Conservation (phyloP, 2,797 vertebrate species). For the Vireo griseus region DNA sequence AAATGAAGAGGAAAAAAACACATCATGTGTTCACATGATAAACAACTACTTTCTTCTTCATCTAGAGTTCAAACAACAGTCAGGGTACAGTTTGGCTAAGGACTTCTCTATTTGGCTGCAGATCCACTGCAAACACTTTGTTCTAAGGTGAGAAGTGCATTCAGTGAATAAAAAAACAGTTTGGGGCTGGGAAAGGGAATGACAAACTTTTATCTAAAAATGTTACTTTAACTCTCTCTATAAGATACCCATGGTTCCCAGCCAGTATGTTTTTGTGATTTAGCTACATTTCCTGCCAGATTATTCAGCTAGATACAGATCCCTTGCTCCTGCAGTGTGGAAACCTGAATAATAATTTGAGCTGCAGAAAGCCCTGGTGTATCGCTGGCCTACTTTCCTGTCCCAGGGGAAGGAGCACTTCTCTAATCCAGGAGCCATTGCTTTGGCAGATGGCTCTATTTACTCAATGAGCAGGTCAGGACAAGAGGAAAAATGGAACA, state of each 20-base stretch:
- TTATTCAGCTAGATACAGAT: constrained; percentile 26
- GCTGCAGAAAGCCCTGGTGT: constrained; percentile 42
- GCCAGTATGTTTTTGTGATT: constrained; percentile 18
- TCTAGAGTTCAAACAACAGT: not conserved
- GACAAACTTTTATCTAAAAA: not conserved
- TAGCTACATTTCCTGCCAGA: constrained; percentile 33
- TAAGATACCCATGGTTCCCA: not conserved
- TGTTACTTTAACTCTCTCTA: not conserved
- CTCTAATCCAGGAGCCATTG: constrained; percentile 45
- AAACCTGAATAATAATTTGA: constrained; percentile 53
- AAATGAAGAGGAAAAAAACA: not conserved
- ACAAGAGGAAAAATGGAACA: constrained; percentile 26
- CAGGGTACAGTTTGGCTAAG: not conserved
- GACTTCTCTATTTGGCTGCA: not conserved
- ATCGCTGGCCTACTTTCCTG: constrained; percentile 41
- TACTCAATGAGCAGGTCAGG: constrained; percentile 52
- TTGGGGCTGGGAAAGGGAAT: not conserved
- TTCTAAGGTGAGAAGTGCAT: not conserved
- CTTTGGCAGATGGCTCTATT: constrained; percentile 60
- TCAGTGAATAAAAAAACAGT: not conserved
- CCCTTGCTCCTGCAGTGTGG: not conserved
- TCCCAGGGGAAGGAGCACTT: constrained; percentile 31
- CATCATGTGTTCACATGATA: not conserved
- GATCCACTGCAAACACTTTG: not conserved
- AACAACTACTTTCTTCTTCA: not conserved